Base-by-base conservation (phyloP, 2,888 invertebrate genomes). In the Mythimna vitellina region DNA sequence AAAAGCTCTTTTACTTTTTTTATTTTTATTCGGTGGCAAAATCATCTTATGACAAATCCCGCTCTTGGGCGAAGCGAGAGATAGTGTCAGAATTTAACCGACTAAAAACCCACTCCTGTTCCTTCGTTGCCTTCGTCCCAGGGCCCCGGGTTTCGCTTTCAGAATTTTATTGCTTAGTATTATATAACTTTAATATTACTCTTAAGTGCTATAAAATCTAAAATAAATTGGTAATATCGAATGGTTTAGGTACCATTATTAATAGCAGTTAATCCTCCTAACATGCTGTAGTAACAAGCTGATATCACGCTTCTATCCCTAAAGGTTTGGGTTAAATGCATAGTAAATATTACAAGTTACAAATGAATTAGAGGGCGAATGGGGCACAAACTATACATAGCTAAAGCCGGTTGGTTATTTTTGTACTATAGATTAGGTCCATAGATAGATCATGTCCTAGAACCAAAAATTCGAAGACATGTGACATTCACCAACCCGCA, bases 271-370 rank as follows among this genome's bases (percentile, higher is more conserved):
- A 38, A 1, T 25, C 12, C 29, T 68, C 14, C 32, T 71, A 17
- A 54, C 25, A 53, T 17, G 25, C 5, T 65, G 42, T 42, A 51
- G 49, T 51, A n/a, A 51, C 49, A 51, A n/a, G 49, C n/a, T n/a
- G n/a, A 51, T 35, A 25, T 22, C 17, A 54, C 54, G 25, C 65
- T 53, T 46, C 10, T 10, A 14, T 29, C 9, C 38, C 58, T 4
- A 42, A 60, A 54, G 65, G 65, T 46, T 75, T 75, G 46, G 65
- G 14, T 29, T 65, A 35, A 72, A 54, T 65, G 25, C 29, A 22
- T n/a, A 35, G 7, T n/a, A 62, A 38, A 32, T 14, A 42, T 35
- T 38, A 58, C 20, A 7, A 38, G 22, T 38, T 14, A 58, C 12
- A 58, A 38, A 29, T 57, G 3, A 22, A 22, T 14, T 38, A 58